Evolutionary conservation across 2,888 invertebrate species (phyloP).

Genomic region (Cataglyphis altisquamis): DNA sequence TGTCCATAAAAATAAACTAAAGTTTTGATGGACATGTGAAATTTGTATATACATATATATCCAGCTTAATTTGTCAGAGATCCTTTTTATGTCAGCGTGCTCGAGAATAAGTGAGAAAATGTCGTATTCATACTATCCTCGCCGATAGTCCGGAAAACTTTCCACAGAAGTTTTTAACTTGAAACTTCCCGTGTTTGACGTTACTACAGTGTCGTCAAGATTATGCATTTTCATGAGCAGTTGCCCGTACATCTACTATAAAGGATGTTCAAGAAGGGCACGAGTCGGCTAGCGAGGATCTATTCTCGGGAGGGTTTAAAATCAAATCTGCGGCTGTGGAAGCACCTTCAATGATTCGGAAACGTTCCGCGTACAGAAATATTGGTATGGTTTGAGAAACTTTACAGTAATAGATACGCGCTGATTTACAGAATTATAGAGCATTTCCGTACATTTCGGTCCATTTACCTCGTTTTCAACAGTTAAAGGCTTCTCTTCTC

Average conservation of each 20-base stretch:
- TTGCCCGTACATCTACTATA: slow-evolving; percentile 9
- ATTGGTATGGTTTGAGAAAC: not conserved
- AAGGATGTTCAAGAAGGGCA: not conserved
- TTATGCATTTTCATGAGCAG: slow-evolving; percentile 54
- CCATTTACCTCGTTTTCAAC: not conserved
- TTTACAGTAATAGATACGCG: not conserved
- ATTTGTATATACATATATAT: not conserved
- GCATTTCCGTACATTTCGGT: not conserved
- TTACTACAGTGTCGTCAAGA: slow-evolving; percentile 33
- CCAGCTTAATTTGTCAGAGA: slow-evolving; percentile 36
- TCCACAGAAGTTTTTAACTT: slow-evolving; percentile 15
- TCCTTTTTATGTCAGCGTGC: not conserved
- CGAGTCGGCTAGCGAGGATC: not conserved
- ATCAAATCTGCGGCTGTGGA: slow-evolving; percentile 1
- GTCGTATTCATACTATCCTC: not conserved
- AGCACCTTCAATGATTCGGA: not conserved
- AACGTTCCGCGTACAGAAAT: not conserved
- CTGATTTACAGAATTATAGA: not conserved
- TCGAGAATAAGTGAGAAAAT: slow-evolving; percentile 35
- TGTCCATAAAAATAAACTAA: not conserved
- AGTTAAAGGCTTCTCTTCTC: not conserved
- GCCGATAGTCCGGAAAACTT: slow-evolving; percentile 23
- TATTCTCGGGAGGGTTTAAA: not conserved
- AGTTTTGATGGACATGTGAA: slow-evolving; percentile 40
- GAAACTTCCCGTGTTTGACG: slow-evolving; percentile 36